Base-by-base conservation (phyloP, 2,113 vertebrate species). In the Chionomys nivalis region DNA sequence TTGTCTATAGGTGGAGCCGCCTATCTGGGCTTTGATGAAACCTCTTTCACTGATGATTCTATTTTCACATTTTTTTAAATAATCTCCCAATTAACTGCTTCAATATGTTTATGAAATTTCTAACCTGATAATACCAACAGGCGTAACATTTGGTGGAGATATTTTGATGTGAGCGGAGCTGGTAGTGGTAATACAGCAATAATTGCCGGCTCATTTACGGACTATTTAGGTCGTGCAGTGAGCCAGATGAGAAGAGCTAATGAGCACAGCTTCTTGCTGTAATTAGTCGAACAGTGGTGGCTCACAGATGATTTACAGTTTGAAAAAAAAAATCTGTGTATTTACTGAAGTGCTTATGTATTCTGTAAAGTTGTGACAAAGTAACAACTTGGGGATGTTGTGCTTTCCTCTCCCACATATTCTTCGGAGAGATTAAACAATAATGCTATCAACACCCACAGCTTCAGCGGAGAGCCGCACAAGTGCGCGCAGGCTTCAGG, bases 191-290 rank as follows among this genome's bases (percentile, higher is more conserved):
- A 99, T 98, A 98, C 98, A 99, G 98, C 98, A 99, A 99, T 99
- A 99, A 99, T 99, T 99, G 98, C 98, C 98, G 98, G 99, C 99
- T 99, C 99, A 99, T 99, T 99, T 99, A 99, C 98, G 98, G 99
- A 99, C 99, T 99, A 99, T 99, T 99, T 99, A 99, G 98, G 98
- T 99, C 99, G 98, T 99, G 99, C 99, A 99, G 99, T 98, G 98
- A 99, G 99, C 99, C 99, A 99, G 99, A 99, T 99, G 99, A 99
- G 99, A 99, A 99, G 98, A 99, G 98, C 98, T 99, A 99, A 99
- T 99, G 99, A 99, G 99, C 99, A 99, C 99, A 99, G 99, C 99
- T 99, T 99, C 99, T 99, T 99, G 98, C 98, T 98, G 99, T 99
- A 99, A 99, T 99, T 99, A 99, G 99, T 98, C 95, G 98, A 99